A percentile compares a stretch with the other conserved stretches of the same genome.
Conservation (phyloP, 2,797 vertebrate genomes). For the Rhincodon typus region DNA sequence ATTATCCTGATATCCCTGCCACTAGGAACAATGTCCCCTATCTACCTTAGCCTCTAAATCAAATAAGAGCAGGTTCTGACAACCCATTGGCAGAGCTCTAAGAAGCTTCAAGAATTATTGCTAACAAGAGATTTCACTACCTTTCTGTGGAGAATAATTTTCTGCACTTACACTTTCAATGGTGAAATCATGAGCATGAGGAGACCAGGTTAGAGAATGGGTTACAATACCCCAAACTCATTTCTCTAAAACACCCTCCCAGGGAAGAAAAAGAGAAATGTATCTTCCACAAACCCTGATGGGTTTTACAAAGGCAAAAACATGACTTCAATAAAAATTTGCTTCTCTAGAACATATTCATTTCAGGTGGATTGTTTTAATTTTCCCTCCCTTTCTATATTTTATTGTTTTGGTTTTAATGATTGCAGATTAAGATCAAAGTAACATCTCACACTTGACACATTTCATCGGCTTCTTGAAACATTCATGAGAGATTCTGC, state of each 20-base stretch:
- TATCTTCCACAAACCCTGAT: neutral
- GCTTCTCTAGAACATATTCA: neutral
- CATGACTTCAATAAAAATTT: neutral
- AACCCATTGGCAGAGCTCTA: neutral
- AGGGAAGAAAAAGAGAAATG: neutral
- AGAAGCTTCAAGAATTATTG: neutral
- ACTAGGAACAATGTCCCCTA: neutral
- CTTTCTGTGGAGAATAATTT: neutral
- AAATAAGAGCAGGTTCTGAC: neutral
- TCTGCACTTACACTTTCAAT: neutral
- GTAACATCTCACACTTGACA: neutral
- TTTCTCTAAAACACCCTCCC: neutral
- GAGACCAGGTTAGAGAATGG: neutral
- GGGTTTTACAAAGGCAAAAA: neutral
- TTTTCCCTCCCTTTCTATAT: neutral
- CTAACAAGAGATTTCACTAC: neutral
- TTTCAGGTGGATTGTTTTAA: neutral
- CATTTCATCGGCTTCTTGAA: neutral
- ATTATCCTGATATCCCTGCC: neutral
- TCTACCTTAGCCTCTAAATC: neutral
- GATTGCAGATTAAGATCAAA: no score
- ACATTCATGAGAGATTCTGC: neutral
- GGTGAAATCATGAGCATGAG: neutral
- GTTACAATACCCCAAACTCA: neutral
- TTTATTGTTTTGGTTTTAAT: no score